Evolutionary conservation across 2,888 invertebrate species (phyloP).

Genomic region (Coenonympha glycerion): DNA sequence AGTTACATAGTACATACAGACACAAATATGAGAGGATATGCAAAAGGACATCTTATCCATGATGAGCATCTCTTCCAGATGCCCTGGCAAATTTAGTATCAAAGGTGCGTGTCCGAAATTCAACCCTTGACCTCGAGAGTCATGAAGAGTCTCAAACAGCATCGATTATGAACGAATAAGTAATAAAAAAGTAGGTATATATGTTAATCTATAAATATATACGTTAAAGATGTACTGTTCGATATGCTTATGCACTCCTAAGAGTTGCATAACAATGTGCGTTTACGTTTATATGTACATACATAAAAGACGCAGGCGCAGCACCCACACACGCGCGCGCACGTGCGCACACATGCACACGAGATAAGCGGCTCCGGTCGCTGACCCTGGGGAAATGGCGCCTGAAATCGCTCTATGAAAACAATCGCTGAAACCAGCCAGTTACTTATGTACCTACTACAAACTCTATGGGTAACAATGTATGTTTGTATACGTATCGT

Average conservation of each 20-base stretch:
- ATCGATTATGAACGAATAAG: not conserved
- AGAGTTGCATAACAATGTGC: conserved; percentile 58
- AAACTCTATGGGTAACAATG: no score
- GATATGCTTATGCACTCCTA: conserved; percentile 49
- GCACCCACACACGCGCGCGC: conserved; percentile 34
- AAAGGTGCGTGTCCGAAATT: no score
- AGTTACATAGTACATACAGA: no score
- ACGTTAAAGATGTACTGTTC: conserved; percentile 41
- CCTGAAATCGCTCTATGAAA: conserved; percentile 59
- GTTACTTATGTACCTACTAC: not conserved
- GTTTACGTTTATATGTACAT: conserved; percentile 43
- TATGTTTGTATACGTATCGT: no score
- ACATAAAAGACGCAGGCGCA: conserved; percentile 45
- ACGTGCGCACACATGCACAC: conserved; percentile 44
- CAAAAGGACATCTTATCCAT: no score
- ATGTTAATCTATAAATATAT: conserved; percentile 31
- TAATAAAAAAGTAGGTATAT: no score
- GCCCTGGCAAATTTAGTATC: no score
- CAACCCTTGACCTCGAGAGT: no score
- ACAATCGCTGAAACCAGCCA: conserved; percentile 31
- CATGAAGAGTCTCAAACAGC: no score
- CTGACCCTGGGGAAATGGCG: conserved; percentile 62
- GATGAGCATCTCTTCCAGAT: no score
- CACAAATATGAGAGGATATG: no score
- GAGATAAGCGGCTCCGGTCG: conserved; percentile 66